A percentile compares a stretch with the other conserved stretches of the same genome.
phyloP scores from a whole-genome alignment of 2,797 vertebrate genomes.

The Cichlasoma orientale region DNA sequence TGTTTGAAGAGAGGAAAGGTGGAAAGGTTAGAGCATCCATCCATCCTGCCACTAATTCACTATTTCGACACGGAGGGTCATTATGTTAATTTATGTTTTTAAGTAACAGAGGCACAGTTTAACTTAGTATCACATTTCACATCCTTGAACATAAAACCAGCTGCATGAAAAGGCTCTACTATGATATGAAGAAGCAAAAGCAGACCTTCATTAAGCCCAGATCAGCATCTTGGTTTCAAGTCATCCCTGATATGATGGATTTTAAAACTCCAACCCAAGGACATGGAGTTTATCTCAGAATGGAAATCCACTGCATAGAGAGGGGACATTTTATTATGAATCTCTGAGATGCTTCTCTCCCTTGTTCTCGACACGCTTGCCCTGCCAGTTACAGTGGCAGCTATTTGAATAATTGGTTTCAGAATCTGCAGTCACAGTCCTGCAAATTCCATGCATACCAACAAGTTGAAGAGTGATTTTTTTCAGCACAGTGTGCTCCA shows the following conservation, averaged over 20 bases:
- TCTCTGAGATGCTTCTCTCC: slow-evolving; percentile 45
- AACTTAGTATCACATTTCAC: slow-evolving; percentile 23
- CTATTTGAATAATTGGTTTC: slow-evolving; percentile 80
- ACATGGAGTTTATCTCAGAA: slow-evolving; percentile 42
- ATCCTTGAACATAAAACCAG: slow-evolving; percentile 10
- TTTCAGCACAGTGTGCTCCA: slow-evolving; percentile 33
- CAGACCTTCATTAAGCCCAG: slow-evolving; percentile 34
- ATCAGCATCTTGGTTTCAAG: slow-evolving; percentile 39
- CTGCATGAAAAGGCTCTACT: slow-evolving; percentile 4
- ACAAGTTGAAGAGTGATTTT: slow-evolving; percentile 61
- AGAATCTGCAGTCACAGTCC: slow-evolving; percentile 69
- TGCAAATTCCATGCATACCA: slow-evolving; percentile 74
- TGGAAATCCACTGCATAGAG: slow-evolving; percentile 21
- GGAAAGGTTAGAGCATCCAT: slow-evolving; percentile 24
- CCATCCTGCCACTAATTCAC: slow-evolving; percentile 10
- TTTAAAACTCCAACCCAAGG: slow-evolving; percentile 36
- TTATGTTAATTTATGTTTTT: slow-evolving; percentile 7
- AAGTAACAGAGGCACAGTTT: slow-evolving; percentile 10
- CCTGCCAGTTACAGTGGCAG: slow-evolving; percentile 60
- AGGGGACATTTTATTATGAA: slow-evolving; percentile 52
- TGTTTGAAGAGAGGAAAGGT: neutral
- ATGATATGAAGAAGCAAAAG: slow-evolving; percentile 8
- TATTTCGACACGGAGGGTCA: neutral
- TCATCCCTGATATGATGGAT: slow-evolving; percentile 53
- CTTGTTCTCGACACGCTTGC: slow-evolving; percentile 68